phyloP scores from a whole-genome alignment of 2,888 invertebrate species.

The Drosophila subsilvestris region DNA sequence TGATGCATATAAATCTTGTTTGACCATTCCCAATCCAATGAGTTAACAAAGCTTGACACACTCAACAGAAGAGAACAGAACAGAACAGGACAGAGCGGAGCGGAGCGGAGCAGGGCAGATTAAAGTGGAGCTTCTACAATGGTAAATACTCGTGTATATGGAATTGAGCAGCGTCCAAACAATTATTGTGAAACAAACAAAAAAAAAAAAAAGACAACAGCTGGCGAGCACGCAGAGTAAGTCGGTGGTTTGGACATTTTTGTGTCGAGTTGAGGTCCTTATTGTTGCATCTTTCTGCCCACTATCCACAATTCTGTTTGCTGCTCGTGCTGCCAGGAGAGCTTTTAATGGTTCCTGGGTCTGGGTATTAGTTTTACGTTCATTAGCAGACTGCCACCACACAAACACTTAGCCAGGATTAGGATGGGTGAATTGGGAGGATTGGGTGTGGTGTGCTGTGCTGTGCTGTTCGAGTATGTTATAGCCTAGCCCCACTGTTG shows the following conservation, averaged over 20 bases:
- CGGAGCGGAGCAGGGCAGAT: too few species aligned
- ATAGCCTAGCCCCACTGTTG: constrained; percentile 35
- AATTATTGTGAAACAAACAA: constrained; percentile 77
- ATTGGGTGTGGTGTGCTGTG: background rate
- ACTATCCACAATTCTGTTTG: constrained; percentile 3
- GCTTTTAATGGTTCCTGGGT: constrained; percentile 63
- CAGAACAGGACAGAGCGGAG: too few species aligned
- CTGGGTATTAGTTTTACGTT: constrained; percentile 64
- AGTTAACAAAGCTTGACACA: constrained; percentile 68
- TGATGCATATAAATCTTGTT: constrained; percentile 73
- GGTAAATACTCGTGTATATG: constrained; percentile 29
- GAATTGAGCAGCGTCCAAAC: constrained; percentile 63
- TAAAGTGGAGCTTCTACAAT: background rate
- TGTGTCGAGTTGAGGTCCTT: constrained; percentile 29
- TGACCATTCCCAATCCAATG: background rate
- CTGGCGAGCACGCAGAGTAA: constrained; percentile 7
- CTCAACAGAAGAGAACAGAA: constrained; percentile 40
- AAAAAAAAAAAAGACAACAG: constrained; percentile 40
- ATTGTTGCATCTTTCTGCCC: constrained; percentile 8
- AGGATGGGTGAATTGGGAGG: background rate
- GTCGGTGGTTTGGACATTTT: constrained; percentile 31
- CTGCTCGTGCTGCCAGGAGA: constrained; percentile 10
- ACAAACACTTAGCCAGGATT: constrained; percentile 37
- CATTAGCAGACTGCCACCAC: constrained; percentile 30
- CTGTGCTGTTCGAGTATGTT: background rate